Percentiles rank a stretch among this genome's conserved stretches.
phyloP scores from a whole-genome alignment of 2,113 vertebrate genomes.

The Onychostruthus taczanowskii region DNA sequence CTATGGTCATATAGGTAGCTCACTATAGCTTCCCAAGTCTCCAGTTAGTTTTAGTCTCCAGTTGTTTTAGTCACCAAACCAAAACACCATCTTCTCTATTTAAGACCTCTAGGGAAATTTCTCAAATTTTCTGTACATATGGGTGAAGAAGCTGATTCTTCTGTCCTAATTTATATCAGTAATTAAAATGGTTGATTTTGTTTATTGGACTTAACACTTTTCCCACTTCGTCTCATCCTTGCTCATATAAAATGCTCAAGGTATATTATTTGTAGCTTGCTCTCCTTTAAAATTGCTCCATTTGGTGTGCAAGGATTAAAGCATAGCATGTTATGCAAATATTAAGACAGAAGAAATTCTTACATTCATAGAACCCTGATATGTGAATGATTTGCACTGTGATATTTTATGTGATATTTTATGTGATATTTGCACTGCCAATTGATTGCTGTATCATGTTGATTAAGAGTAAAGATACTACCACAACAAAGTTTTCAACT shows the following conservation, averaged over 20 bases:
- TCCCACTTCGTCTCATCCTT: not conserved
- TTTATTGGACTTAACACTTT: not conserved
- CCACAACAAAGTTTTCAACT: not conserved
- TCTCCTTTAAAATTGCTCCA: not conserved
- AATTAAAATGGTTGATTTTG: not conserved
- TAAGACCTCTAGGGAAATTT: not conserved
- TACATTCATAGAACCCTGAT: not conserved
- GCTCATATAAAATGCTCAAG: not conserved
- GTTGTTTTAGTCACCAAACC: not conserved
- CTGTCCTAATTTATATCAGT: not conserved
- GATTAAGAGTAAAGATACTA: not conserved
- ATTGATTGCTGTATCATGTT: not conserved
- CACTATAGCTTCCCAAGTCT: not conserved
- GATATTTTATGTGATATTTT: no score
- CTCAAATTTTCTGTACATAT: not conserved
- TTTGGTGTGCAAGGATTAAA: not conserved
- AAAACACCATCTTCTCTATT: not conserved
- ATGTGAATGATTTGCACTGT: not conserved
- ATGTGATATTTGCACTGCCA: not conserved
- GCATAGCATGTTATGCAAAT: not conserved
- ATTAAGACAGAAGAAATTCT: not conserved
- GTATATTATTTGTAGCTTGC: not conserved
- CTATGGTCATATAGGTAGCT: not conserved
- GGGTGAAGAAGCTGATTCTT: not conserved
- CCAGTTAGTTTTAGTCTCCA: not conserved